A percentile compares a stretch with the other conserved stretches of the same genome.
Conservation (phyloP, 2,113 vertebrate genomes). For the Bucco capensis region DNA sequence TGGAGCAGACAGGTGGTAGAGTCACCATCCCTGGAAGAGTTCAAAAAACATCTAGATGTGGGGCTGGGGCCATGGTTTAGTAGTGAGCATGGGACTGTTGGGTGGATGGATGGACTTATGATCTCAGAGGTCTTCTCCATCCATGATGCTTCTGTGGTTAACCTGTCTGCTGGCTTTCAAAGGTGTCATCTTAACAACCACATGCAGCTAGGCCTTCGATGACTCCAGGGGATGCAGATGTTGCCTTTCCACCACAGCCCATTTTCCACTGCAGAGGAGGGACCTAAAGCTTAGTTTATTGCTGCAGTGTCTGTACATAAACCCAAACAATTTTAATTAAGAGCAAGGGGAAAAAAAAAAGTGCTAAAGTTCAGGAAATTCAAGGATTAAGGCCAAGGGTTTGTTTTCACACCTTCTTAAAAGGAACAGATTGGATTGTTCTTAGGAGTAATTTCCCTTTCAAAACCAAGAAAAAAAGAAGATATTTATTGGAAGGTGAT, state of each 20-base stretch:
- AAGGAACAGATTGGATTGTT: not conserved
- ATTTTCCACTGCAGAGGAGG: not conserved
- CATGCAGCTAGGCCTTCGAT: not conserved
- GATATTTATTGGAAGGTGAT: not conserved
- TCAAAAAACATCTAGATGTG: too few species aligned
- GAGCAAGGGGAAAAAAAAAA: not conserved
- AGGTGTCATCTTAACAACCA: not conserved
- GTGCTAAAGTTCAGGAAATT: slow-evolving; percentile 22
- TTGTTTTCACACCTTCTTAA: not conserved
- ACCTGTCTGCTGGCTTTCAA: not conserved
- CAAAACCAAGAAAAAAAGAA: not conserved
- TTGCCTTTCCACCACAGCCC: not conserved
- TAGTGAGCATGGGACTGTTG: too few species aligned
- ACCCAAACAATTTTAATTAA: slow-evolving; percentile 30
- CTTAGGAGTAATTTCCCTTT: slow-evolving; percentile 2
- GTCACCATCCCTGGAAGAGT: too few species aligned
- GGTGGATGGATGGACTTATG: too few species aligned
- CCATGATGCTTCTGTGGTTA: too few species aligned
- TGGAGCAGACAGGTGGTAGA: too few species aligned
- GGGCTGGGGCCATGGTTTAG: too few species aligned
- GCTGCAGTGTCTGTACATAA: not conserved
- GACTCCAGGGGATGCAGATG: slow-evolving; percentile 3
- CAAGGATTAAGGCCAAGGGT: slow-evolving; percentile 16
- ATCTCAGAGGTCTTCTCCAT: too few species aligned
- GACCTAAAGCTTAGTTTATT: not conserved